Conservation (phyloP, 2,888 invertebrate species). For the Lithophane leautieri region DNA sequence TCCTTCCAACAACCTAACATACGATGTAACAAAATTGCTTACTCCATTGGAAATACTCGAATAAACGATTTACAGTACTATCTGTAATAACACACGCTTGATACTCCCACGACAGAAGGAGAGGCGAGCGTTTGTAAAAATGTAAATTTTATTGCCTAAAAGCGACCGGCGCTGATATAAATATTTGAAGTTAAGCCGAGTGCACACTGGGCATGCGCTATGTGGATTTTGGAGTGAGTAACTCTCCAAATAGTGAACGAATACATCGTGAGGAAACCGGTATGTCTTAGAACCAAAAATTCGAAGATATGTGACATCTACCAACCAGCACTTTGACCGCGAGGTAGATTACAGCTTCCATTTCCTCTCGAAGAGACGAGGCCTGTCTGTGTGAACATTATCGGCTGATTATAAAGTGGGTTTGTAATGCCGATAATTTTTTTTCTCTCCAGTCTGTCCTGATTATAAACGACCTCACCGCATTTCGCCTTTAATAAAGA, state of each 20-base stretch:
- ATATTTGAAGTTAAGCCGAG: conserved; percentile 84
- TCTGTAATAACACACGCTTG: conserved; percentile 60
- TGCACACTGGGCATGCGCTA: conserved; percentile 82
- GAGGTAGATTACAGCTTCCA: too few species aligned
- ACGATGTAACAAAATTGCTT: conserved; percentile 31
- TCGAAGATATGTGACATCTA: too few species aligned
- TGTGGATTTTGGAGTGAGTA: conserved; percentile 51
- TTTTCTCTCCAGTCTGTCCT: not conserved
- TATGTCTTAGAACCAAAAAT: too few species aligned
- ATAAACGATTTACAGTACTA: conserved; percentile 57
- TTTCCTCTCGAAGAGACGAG: too few species aligned
- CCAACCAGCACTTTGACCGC: too few species aligned
- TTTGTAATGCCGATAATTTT: not conserved
- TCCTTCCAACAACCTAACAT: conserved; percentile 8
- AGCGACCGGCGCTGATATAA: conserved; percentile 79
- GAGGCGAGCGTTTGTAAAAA: conserved; percentile 81
- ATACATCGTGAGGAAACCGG: too few species aligned
- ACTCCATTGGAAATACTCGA: conserved; percentile 36
- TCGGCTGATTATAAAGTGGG: conserved; percentile 12
- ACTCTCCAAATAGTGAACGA: too few species aligned
- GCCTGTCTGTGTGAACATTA: too few species aligned
- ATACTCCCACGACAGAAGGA: conserved; percentile 50
- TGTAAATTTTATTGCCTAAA: conserved; percentile 87
- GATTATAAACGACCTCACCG: not conserved
- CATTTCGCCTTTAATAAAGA: not conserved